Evolutionary conservation across 1,140 invertebrate species (phyloP), one percentile per base, ranked within the genome.

Genomic region (Eciton burchellii): DNA sequence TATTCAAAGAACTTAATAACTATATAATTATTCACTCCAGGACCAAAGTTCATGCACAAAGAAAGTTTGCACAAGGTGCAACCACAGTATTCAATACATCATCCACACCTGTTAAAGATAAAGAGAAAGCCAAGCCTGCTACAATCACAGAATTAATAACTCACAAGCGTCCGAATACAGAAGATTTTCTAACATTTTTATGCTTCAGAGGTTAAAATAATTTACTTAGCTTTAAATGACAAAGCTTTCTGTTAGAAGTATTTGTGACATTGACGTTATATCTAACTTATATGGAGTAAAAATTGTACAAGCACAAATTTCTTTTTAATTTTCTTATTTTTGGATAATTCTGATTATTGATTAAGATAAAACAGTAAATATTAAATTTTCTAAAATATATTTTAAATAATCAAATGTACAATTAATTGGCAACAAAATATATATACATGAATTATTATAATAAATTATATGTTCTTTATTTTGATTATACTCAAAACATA

Each of bases 141-240:
- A 84, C 94, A 82, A 90, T 94, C 84, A 92, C 94, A 57, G 95
- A 96, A 89, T 94, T 95, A 81, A 93, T 96, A 86, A 96, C 96
- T 54, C 95, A 96, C 62, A 96, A 95, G 90, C 94, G 96, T 87
- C 97, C 97, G 43, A 98, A 98, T 87, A 98, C 98, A 4, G 97
- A 98, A 95, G 97, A 98, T 93, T 98, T 98, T 91, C 91, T 98
- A 26, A 98, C 97, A 83, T 98, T 98, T 92, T 94, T 98, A 4
- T 98, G 98, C 92, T 97, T 98, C 87, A 95, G 97, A 94, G 97
- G 97, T 96, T 94, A 66, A 35, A 35, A 56, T 41, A n/a, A 1
- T 83, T 77, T 87, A 71, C 49, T 73, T 70, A 6, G 35, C 6
- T 35, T 35, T n/a, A n/a, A 35, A 35, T 35, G 35, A 35, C 35